phyloP scores from a whole-genome alignment of 2,113 vertebrate species.

The Nesogale talazaci region DNA sequence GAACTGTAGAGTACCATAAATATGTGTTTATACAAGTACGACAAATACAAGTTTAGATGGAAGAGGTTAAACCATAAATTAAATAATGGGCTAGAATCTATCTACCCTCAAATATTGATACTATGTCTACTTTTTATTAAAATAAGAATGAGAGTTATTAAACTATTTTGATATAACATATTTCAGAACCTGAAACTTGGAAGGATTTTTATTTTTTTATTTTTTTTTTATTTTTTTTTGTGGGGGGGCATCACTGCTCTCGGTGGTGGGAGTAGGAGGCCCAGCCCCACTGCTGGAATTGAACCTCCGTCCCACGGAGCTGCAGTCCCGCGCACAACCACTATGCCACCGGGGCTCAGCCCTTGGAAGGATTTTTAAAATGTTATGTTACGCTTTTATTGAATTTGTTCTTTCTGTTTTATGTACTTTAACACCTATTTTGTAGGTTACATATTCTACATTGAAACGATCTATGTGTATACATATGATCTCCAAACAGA shows the following conservation, averaged over 20 bases:
- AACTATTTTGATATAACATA: background rate
- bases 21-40: background rate
- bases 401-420: constrained; percentile 64
- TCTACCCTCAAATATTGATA: background rate
- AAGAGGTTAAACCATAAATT: background rate
- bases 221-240: no score
- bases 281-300: no score
- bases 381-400: constrained; percentile 68
- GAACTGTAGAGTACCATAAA: background rate
- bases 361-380: no score
- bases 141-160: background rate
- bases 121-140: background rate
- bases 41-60: background rate
- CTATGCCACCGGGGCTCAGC: no score
- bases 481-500: constrained; percentile 35
- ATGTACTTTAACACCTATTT: constrained; percentile 44
- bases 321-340: no score
- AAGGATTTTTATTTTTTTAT: no score
- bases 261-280: no score
- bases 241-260: no score
- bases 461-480: no score
- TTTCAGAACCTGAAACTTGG: background rate
- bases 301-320: no score
- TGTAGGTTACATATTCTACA: no score
- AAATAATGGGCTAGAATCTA: constrained; percentile 30